Evolutionary conservation across 2,113 vertebrate genomes (phyloP), one percentile per base, ranked within the genome.

Genomic region (Rhipidura dahli): DNA sequence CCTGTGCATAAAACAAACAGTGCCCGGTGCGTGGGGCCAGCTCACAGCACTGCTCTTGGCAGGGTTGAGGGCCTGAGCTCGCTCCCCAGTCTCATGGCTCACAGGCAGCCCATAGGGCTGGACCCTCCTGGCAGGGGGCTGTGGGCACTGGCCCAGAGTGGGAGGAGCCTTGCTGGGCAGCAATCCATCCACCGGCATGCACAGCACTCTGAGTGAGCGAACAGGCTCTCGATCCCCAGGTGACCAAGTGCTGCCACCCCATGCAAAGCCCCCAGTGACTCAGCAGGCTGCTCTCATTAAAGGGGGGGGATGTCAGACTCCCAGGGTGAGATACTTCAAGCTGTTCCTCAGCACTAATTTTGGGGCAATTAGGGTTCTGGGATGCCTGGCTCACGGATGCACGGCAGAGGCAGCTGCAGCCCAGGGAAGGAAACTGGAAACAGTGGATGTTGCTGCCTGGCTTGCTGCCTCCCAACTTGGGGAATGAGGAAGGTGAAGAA

Each of bases 131-230:
- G 54, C 50, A 69, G 13, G 26, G 19, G 16, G 30, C 44, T 11
- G 0, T 9, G 33, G 51, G 71, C 68, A 53, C 42, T 2, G 2
- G 75, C 17, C 26, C 37, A 45, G 44, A 44, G 18, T 1, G 6
- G 44, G 40, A 78, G 30, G 23, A 83, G 50, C 35, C 60, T 50
- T 17, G 37, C 60, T 5, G 1, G 57, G n/a, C 76, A 80, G 66
- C 39, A 40, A 18, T 39, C 56, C 24, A 26, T 23, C 30, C 3
- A 1, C 8, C 0, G 0, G 73, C 18, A 51, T 1, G 12, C 19
- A 3, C 16, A 6, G 63, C 2, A 3, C 44, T 40, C n/a, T 0
- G 4, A 72, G 47, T 1, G 6, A 64, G 66, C 42, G 30, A 28
- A 27, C 0, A 0, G 15, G 45, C 15, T 89, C 14, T 0, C 1